A percentile compares a stretch with the other conserved stretches of the same genome.
Conservation (phyloP, 35 echinoderm and acorn worm genomes). For the Chiridota heheva region DNA sequence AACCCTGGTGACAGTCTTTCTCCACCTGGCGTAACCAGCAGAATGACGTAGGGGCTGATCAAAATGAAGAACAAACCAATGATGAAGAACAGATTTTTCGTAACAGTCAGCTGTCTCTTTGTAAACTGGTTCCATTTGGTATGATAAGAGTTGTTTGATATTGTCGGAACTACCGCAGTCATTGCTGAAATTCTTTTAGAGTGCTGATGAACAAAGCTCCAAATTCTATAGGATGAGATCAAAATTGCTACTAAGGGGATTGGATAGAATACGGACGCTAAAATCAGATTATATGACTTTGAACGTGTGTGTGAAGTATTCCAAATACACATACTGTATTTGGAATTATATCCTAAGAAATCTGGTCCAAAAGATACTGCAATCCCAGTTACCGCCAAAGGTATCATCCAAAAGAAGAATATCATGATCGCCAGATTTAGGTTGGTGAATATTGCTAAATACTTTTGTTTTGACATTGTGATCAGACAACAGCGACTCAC, state of each 20-base stretch:
- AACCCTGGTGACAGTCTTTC: conserved; percentile 49
- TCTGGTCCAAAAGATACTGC: conserved; percentile 45
- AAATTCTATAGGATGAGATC: conserved; percentile 52
- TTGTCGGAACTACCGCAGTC: conserved; percentile 22
- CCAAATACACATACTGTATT: conserved; percentile 84
- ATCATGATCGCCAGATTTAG: conserved; percentile 32
- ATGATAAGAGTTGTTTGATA: conserved; percentile 5
- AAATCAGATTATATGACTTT: conserved; percentile 52
- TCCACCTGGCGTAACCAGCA: conserved; percentile 48
- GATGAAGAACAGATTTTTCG: conserved; percentile 75
- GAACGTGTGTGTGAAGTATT: conserved; percentile 50
- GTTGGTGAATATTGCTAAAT: conserved; percentile 50
- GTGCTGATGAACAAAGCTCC: conserved; percentile 53
- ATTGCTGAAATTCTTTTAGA: conserved; percentile 52
- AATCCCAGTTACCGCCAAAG: conserved; percentile 42
- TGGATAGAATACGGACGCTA: conserved; percentile 59
- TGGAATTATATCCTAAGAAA: conserved; percentile 66
- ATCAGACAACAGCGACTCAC: conserved; percentile 66
- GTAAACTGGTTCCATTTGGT: conserved; percentile 38
- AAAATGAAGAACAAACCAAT: conserved; percentile 64
- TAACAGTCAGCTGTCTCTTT: conserved; percentile 74
- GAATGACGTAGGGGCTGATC: conserved; percentile 57
- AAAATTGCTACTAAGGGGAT: conserved; percentile 63
- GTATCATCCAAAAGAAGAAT: conserved; percentile 55
- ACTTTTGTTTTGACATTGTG: conserved; percentile 45